phyloP scores from a whole-genome alignment of 2,888 invertebrate genomes.

The Pedicia rivosa region DNA sequence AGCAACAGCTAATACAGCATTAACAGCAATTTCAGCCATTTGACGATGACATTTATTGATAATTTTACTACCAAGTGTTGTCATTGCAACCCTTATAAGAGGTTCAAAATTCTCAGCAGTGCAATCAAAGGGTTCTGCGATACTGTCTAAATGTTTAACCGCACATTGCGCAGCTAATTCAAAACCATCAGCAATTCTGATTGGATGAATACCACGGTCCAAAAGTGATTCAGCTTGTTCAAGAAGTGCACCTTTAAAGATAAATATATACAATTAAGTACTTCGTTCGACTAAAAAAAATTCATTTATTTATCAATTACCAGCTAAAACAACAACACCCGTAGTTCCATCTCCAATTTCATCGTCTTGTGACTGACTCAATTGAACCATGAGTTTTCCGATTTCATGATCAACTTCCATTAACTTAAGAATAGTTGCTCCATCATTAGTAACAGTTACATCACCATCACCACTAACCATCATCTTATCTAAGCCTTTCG shows the following conservation, averaged over 20 bases:
- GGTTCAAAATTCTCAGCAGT: slow-evolving; percentile 70
- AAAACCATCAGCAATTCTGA: slow-evolving; percentile 96
- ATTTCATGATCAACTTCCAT: slow-evolving; percentile 99
- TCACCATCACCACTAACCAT: slow-evolving; percentile 96
- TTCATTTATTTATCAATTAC: too few species aligned
- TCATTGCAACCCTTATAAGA: slow-evolving; percentile 90
- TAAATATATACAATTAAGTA: too few species aligned
- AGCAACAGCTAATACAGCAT: slow-evolving; percentile 93
- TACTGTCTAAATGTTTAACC: slow-evolving; percentile 66
- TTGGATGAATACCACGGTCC: slow-evolving; percentile 96
- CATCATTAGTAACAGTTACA: slow-evolving; percentile 95
- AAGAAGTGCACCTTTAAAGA: slow-evolving; percentile 75
- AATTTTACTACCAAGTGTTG: slow-evolving; percentile 95
- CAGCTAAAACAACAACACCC: slow-evolving; percentile 78
- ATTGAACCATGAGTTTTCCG: slow-evolving; percentile 92
- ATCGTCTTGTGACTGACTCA: slow-evolving; percentile 97
- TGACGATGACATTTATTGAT: slow-evolving; percentile 92
- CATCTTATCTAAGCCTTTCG: slow-evolving; percentile 94
- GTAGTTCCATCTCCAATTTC: slow-evolving; percentile 99
- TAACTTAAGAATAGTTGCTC: slow-evolving; percentile 95
- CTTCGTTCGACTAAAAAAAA: too few species aligned
- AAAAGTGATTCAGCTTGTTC: slow-evolving; percentile 87
- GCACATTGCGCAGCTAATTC: slow-evolving; percentile 90
- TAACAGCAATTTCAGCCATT: slow-evolving; percentile 97
- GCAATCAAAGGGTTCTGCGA: slow-evolving; percentile 81